A percentile compares a stretch with the other conserved stretches of the same genome.
Conservation (phyloP, 2,888 invertebrate species). For the Drosophila silvestris region DNA sequence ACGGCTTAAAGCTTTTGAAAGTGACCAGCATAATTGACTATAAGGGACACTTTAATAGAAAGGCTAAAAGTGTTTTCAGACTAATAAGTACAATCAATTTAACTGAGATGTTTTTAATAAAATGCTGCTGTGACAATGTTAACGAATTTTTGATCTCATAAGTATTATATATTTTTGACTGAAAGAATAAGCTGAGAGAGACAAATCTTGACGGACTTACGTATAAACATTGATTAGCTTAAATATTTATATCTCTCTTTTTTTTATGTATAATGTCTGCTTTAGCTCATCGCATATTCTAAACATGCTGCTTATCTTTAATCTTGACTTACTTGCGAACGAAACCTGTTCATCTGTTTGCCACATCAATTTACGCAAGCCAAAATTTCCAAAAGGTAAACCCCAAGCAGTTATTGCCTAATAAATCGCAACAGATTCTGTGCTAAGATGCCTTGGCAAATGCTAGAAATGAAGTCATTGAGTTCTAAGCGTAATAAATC, state of each 20-base stretch:
- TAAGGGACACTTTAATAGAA: background rate
- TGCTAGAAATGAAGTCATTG: background rate
- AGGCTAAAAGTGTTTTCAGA: background rate
- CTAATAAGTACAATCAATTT: background rate
- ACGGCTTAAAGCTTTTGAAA: conserved; percentile 38
- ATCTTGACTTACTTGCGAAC: background rate
- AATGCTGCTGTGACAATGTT: background rate
- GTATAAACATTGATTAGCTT: background rate
- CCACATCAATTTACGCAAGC: background rate
- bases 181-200: background rate
- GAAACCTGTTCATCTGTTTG: background rate
- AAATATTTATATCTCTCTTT: background rate
- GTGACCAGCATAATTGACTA: conserved; percentile 6
- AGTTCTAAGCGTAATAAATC: background rate
- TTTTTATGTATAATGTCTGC: background rate
- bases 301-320: background rate
- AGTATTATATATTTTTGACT: background rate
- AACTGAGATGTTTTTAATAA: background rate
- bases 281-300: background rate
- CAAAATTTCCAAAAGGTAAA: background rate
- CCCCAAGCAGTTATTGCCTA: background rate
- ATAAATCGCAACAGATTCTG: background rate
- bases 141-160: background rate
- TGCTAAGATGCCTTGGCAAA: background rate
- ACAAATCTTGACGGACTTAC: background rate